These are phyloP conservation scores for Torymus texanus DNA, from an alignment of 2,888 invertebrate genomes.

Conservation along the genomic window DNA sequence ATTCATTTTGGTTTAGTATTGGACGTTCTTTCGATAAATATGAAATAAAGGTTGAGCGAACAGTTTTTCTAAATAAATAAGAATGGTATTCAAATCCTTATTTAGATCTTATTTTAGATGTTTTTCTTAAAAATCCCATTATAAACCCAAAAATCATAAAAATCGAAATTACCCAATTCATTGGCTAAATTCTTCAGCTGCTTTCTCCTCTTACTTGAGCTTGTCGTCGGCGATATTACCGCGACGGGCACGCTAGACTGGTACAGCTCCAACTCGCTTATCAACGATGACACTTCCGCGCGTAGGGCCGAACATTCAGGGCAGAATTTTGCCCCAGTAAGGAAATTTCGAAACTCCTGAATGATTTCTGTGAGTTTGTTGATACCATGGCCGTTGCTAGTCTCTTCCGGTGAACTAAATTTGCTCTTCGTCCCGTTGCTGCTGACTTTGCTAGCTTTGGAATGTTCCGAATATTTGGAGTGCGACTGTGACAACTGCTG, in stretches of 20 bases:
- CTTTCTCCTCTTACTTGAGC: conserved; percentile 41
- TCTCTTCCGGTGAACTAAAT: conserved; percentile 7
- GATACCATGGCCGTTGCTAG: conserved; percentile 28
- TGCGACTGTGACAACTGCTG: conserved; percentile 7
- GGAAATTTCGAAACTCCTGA: conserved; percentile 53
- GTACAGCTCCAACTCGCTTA: conserved; percentile 62
- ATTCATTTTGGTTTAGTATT: neutral
- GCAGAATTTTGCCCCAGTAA: conserved; percentile 57
- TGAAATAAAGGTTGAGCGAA: neutral
- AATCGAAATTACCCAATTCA: conserved; percentile 56
- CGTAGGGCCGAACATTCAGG: conserved; percentile 68
- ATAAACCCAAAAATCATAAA: no score
- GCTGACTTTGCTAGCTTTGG: conserved; percentile 34
- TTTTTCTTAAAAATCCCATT: no score
- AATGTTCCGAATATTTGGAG: conserved; percentile 34
- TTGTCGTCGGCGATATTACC: conserved; percentile 31
- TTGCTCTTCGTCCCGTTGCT: neutral
- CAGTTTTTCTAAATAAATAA: neutral
- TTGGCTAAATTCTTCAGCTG: conserved; percentile 57
- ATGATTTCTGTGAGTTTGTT: conserved; percentile 52
- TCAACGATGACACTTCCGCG: conserved; percentile 65
- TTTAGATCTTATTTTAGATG: no score
- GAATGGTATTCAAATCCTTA: neutral
- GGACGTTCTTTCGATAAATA: neutral
- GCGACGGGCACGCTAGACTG: conserved; percentile 39